Conservation (phyloP, 2,888 invertebrate genomes). For the Baccha elongata region DNA sequence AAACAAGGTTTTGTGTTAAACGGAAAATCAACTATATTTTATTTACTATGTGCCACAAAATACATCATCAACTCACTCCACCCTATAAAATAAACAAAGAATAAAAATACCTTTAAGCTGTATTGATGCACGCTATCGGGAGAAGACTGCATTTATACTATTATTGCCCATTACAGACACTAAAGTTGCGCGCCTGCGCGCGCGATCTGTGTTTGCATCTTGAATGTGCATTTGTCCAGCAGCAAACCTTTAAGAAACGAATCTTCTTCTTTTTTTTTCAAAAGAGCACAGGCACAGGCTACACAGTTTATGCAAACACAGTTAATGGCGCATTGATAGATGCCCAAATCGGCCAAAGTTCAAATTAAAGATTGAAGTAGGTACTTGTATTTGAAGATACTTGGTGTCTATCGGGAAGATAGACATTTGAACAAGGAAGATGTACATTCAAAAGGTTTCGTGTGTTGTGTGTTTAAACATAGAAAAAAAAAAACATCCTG, state of each 20-base stretch:
- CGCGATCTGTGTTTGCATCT: constrained; percentile 59
- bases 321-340: constrained; percentile 63
- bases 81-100: neutral
- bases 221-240: constrained; percentile 45
- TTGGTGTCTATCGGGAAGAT: constrained; percentile 25
- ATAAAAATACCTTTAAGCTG: neutral
- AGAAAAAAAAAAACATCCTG: neutral
- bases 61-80: neutral
- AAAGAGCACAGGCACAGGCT: neutral
- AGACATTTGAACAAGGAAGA: constrained; percentile 29
- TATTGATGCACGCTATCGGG: constrained; percentile 40
- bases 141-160: constrained; percentile 24
- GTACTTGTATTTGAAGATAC: constrained; percentile 49
- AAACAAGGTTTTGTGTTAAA: no score
- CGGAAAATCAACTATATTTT: no score
- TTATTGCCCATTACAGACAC: constrained; percentile 64
- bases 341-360: constrained; percentile 68
- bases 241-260: neutral
- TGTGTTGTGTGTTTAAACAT: neutral
- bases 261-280: constrained; percentile 13
- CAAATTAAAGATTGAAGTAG: constrained; percentile 46
- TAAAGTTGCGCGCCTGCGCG: neutral
- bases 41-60: neutral
- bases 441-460: constrained; percentile 11
- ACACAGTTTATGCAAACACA: constrained; percentile 53